Conservation (phyloP, 2,888 invertebrate species). For the Vesta saturnalis region DNA sequence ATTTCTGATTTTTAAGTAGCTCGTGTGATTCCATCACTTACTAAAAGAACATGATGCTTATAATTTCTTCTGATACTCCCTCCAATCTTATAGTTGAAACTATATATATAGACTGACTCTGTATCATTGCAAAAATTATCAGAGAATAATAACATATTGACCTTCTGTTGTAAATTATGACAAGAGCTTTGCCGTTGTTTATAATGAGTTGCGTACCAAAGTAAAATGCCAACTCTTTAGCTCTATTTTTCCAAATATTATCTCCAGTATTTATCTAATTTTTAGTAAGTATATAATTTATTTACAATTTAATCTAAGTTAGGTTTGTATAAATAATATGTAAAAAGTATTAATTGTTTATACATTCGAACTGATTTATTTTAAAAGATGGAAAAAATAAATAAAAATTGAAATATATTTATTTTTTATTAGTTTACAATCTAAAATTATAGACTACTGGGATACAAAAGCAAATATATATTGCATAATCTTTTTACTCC, state of each 20-base stretch:
- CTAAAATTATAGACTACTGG: not conserved
- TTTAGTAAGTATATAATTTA: conserved; percentile 3
- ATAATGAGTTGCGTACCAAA: not conserved
- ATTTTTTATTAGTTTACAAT: not conserved
- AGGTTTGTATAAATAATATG: conserved; percentile 27
- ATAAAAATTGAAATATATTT: conserved; percentile 16
- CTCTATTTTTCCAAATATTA: conserved; percentile 28
- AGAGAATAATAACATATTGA: not conserved
- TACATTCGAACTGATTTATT: conserved; percentile 34
- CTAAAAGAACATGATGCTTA: not conserved
- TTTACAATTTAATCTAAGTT: conserved; percentile 20
- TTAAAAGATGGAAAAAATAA: conserved; percentile 24
- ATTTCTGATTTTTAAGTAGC: conserved; percentile 2
- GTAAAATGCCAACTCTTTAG: conserved; percentile 16
- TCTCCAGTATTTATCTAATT: conserved; percentile 32
- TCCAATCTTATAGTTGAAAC: conserved; percentile 2
- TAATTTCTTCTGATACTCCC: conserved; percentile 2
- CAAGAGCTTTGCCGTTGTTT: conserved; percentile 16
- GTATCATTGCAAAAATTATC: not conserved
- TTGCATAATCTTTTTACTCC: too few relatives aligned
- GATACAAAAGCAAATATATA: too few relatives aligned
- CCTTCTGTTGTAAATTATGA: not conserved
- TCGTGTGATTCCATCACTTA: conserved; percentile 9
- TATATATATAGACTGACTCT: not conserved
- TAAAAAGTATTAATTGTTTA: conserved; percentile 32